These are phyloP conservation scores for Sturnira hondurensis DNA, from an alignment of 2,113 vertebrate species.

Conservation along the genomic window DNA sequence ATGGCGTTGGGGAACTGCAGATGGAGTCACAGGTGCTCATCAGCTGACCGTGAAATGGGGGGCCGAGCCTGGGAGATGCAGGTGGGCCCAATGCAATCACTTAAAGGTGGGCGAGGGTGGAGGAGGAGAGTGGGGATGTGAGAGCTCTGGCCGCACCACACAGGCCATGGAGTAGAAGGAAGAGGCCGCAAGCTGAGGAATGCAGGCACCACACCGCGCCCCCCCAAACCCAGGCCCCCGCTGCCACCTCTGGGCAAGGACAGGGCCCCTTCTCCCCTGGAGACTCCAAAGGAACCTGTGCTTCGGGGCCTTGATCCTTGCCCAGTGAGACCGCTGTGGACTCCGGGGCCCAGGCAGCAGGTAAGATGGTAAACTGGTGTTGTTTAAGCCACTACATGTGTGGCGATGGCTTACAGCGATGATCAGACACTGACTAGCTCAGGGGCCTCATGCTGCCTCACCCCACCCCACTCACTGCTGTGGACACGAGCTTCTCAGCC, in stretches of 20 bases:
- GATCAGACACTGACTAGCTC: too few species aligned
- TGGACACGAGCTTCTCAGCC: neutral
- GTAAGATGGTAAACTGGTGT: neutral
- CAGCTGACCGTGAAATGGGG: rapidly evolving
- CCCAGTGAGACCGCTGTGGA: rapidly evolving
- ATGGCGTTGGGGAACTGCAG: neutral
- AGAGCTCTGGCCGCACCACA: neutral
- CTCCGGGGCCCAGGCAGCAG: neutral
- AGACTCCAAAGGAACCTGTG: neutral
- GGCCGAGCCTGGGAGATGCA: rapidly evolving
- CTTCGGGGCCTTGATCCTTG: neutral
- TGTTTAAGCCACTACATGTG: neutral
- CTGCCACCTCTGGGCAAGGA: neutral
- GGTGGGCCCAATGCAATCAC: neutral
- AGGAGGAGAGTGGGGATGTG: rapidly evolving
- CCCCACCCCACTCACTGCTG: too few species aligned
- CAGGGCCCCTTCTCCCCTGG: rapidly evolving
- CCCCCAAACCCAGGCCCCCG: too few species aligned
- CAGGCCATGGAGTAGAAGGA: neutral
- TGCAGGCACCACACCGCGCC: neutral
- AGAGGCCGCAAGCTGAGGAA: rapidly evolving
- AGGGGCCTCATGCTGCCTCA: neutral
- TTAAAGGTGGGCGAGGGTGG: too few species aligned
- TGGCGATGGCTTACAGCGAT: rapidly evolving
- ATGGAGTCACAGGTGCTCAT: neutral